phyloP scores from a whole-genome alignment of 1,140 invertebrate genomes.

The Coelopa frigida region DNA sequence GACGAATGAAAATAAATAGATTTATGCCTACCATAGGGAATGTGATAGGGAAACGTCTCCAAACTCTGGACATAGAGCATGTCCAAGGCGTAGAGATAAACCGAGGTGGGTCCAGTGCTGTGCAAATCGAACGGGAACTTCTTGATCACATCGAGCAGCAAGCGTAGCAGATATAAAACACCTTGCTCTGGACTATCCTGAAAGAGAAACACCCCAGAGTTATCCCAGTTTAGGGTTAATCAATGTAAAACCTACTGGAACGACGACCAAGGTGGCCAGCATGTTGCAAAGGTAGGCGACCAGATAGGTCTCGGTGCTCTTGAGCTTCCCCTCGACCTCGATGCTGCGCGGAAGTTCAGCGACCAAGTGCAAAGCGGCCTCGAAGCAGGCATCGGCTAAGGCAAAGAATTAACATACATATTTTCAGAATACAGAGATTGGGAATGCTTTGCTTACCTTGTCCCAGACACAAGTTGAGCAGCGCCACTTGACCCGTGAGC shows the following conservation, averaged over 20 bases:
- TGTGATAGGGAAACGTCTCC: constrained; percentile 38
- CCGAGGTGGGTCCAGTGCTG: constrained; percentile 49
- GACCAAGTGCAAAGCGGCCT: constrained; percentile 73
- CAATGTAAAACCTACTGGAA: constrained; percentile 60
- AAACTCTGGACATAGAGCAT: constrained; percentile 38
- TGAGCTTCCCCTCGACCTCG: constrained; percentile 66
- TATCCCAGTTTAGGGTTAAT: too few relatives aligned
- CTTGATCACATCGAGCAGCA: constrained; percentile 66
- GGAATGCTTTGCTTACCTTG: constrained; percentile 67
- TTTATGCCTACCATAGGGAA: constrained; percentile 25
- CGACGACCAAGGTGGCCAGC: constrained; percentile 74
- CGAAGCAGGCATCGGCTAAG: constrained; percentile 87
- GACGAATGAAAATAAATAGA: not conserved
- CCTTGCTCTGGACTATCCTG: constrained; percentile 82
- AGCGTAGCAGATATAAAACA: constrained; percentile 67
- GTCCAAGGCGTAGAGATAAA: constrained; percentile 53
- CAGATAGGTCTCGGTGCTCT: constrained; percentile 64
- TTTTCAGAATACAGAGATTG: not conserved
- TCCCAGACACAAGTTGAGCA: constrained; percentile 83
- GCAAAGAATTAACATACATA: constrained; percentile 30
- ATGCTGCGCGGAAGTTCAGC: constrained; percentile 69
- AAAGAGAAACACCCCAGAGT: constrained; percentile 12
- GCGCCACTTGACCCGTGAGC: constrained; percentile 77
- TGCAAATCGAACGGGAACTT: constrained; percentile 59
- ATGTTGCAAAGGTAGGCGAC: constrained; percentile 68